phyloP scores from a whole-genome alignment of 2,797 vertebrate genomes.

The Lophotriccus pileatus region DNA sequence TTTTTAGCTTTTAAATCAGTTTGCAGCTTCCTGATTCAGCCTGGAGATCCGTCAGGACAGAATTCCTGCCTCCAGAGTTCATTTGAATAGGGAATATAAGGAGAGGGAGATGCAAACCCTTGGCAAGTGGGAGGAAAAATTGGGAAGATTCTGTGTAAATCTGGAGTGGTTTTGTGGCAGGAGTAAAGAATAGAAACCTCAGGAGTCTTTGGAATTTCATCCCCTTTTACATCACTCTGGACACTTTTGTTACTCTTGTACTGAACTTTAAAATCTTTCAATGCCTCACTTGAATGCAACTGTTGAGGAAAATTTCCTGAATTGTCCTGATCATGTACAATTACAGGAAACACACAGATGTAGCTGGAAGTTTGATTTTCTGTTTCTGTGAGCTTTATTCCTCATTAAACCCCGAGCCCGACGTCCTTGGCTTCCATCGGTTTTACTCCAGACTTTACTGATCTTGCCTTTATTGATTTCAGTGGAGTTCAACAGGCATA shows the following conservation, averaged over 20 bases:
- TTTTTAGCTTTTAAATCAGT: not conserved
- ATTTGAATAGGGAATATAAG: not conserved
- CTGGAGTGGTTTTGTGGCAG: not conserved
- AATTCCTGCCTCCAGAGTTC: not conserved
- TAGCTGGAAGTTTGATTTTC: not conserved
- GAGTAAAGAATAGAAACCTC: not conserved
- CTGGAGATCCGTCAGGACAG: not conserved
- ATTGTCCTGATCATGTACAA: not conserved
- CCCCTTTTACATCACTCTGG: not conserved
- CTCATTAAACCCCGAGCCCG: not conserved
- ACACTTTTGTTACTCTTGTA: not conserved
- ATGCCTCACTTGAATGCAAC: not conserved
- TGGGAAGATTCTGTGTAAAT: not conserved
- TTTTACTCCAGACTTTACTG: not conserved
- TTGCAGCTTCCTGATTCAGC: not conserved
- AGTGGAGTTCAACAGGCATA: not conserved
- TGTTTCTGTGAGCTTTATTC: not conserved
- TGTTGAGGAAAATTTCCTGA: not conserved
- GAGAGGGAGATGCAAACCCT: not conserved
- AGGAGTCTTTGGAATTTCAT: not conserved
- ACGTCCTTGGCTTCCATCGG: not conserved
- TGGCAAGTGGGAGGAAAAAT: not conserved
- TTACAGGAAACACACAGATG: not conserved
- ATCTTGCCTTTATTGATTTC: slow-evolving; percentile 23
- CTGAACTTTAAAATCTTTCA: not conserved